Evolutionary conservation across 2,797 vertebrate species (phyloP).

Genomic region (Threskiornis aethiopicus): DNA sequence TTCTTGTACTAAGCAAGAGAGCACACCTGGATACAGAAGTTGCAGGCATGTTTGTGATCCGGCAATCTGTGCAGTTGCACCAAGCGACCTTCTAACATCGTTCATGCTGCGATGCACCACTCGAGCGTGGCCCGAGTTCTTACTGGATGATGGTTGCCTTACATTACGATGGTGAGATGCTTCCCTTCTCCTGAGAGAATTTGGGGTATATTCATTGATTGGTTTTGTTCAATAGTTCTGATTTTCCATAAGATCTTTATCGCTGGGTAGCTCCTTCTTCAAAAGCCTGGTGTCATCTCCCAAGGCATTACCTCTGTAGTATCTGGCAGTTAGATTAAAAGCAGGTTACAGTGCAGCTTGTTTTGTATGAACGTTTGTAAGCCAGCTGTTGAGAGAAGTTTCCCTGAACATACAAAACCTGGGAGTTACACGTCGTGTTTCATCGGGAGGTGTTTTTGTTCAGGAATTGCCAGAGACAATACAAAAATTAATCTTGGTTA

Average conservation of each 20-base stretch:
- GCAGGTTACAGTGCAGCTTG: neutral
- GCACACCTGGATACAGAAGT: neutral
- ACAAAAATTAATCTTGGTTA: neutral
- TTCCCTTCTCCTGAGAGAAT: neutral
- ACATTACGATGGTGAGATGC: neutral
- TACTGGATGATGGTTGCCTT: neutral
- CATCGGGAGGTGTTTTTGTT: neutral
- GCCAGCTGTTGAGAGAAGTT: neutral
- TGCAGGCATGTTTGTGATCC: neutral
- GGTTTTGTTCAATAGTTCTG: neutral
- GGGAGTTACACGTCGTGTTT: neutral
- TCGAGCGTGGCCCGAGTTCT: neutral
- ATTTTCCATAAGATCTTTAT: neutral
- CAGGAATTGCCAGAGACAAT: neutral
- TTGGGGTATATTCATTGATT: neutral
- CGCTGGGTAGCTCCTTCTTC: neutral
- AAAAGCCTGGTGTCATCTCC: neutral
- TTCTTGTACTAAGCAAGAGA: neutral
- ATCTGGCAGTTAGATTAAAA: neutral
- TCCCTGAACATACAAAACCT: neutral
- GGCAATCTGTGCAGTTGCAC: neutral
- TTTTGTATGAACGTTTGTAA: neutral
- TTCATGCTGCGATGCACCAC: neutral
- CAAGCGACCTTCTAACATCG: fast-evolving
- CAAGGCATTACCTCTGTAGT: neutral